phyloP scores from a whole-genome alignment of 2,888 invertebrate genomes.

The Ptychoptera albimana region DNA sequence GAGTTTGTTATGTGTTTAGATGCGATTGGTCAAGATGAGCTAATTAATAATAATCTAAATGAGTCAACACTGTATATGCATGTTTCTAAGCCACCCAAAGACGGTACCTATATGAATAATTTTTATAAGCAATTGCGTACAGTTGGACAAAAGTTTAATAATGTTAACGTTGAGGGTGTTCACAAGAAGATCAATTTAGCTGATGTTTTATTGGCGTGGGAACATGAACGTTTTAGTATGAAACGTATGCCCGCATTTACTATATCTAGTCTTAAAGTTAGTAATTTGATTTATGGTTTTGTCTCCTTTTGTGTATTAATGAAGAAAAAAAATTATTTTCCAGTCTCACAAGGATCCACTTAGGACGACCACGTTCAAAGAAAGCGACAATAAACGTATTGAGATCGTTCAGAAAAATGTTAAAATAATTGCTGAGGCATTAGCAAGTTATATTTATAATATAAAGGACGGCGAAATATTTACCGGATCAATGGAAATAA shows the following conservation, averaged over 20 bases:
- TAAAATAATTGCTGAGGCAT: slow-evolving; percentile 60
- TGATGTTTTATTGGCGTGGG: slow-evolving; percentile 85
- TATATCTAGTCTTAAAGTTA: slow-evolving; percentile 52
- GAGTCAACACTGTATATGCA: slow-evolving; percentile 53
- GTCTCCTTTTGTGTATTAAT: slow-evolving; percentile 19
- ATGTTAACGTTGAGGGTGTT: slow-evolving; percentile 44
- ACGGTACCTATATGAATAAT: slow-evolving; percentile 57
- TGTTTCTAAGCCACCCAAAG: slow-evolving; percentile 89
- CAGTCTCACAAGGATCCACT: slow-evolving; percentile 21
- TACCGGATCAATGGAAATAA: slow-evolving; percentile 54
- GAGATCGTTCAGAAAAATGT: slow-evolving; percentile 37
- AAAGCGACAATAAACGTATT: slow-evolving; percentile 12
- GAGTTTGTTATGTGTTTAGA: slow-evolving; percentile 85
- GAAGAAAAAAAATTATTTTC: neutral
- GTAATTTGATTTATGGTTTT: too few relatives aligned
- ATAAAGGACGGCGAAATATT: slow-evolving; percentile 50
- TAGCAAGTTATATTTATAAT: slow-evolving; percentile 70
- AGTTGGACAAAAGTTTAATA: slow-evolving; percentile 33
- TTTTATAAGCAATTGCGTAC: slow-evolving; percentile 48
- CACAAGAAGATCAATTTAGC: slow-evolving; percentile 97
- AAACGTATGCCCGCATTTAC: slow-evolving; percentile 84
- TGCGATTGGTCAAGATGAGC: slow-evolving; percentile 47
- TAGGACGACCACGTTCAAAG: slow-evolving; percentile 25
- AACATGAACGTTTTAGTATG: slow-evolving; percentile 92
- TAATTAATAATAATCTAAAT: slow-evolving; percentile 13